Conservation (phyloP, 2,113 vertebrate genomes). For the Paralichthys olivaceus region DNA sequence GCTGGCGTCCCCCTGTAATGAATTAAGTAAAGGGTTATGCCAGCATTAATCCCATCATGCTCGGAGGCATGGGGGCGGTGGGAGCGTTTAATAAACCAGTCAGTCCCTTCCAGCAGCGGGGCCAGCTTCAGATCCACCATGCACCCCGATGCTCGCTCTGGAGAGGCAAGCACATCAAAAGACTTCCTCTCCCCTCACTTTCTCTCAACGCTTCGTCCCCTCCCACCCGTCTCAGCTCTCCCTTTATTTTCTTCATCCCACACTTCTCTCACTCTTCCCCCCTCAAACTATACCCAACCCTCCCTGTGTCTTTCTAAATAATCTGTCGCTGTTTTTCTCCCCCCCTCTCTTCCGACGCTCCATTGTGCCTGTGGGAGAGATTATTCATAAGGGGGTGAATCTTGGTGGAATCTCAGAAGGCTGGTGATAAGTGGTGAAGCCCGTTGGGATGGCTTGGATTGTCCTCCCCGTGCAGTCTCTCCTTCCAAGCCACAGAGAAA, state of each 20-base stretch:
- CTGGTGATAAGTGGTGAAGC: conserved; percentile 96
- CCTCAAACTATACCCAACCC: conserved; percentile 61
- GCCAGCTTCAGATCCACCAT: conserved; percentile 68
- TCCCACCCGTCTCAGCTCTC: conserved; percentile 34
- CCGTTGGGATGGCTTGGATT: conserved; percentile 84
- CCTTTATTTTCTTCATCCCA: conserved; percentile 53
- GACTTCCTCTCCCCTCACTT: conserved; percentile 81
- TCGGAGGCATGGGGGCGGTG: conserved; percentile 95
- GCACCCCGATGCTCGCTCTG: conserved; percentile 71
- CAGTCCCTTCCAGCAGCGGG: conserved; percentile 76
- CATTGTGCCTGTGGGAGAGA: conserved; percentile 86
- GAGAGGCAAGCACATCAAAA: conserved; percentile 96
- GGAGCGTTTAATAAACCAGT: conserved; percentile 99
- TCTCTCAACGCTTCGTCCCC: conserved; percentile 49
- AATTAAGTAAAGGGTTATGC: conserved; percentile 99
- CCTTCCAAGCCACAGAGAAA: conserved; percentile 50
- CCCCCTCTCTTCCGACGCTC: conserved; percentile 35
- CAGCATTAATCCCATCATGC: conserved; percentile 99
- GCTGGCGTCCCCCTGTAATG: conserved; percentile 98
- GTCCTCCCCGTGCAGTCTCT: conserved; percentile 82
- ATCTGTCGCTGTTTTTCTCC: conserved; percentile 86
- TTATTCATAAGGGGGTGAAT: conserved; percentile 95
- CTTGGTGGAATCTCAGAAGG: conserved; percentile 94
- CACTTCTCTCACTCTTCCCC: conserved; percentile 42
- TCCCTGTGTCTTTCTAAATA: conserved; percentile 89